Evolutionary conservation across 2,797 vertebrate genomes (phyloP).

Genomic region (Mus spretus): DNA sequence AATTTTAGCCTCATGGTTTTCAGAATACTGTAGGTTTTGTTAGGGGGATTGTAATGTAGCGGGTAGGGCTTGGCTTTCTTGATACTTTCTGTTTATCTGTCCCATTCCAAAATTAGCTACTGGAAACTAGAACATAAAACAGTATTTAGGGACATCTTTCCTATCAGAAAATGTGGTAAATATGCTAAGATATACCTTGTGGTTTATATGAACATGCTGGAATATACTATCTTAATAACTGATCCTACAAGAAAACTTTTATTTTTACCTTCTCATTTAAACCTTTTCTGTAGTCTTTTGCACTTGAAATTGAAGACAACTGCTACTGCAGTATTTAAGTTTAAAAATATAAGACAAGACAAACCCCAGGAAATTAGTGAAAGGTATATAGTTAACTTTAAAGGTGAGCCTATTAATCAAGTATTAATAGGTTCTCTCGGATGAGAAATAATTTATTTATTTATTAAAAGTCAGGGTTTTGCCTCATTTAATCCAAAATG

Average conservation of each 20-base stretch:
- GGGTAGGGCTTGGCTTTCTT: neutral
- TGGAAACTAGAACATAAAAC: conserved; percentile 47
- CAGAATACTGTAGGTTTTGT: conserved; percentile 26
- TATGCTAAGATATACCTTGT: conserved; percentile 20
- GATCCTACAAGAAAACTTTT: conserved; percentile 49
- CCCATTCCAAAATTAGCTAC: conserved; percentile 21
- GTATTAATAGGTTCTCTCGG: neutral
- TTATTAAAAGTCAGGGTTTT: neutral
- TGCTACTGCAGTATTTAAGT: conserved; percentile 3
- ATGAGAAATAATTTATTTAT: neutral
- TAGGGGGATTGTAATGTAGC: conserved; percentile 44
- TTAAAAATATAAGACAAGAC: conserved; percentile 6
- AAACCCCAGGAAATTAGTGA: neutral
- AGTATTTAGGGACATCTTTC: conserved; percentile 32
- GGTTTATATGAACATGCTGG: neutral
- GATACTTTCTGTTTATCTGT: conserved; percentile 50
- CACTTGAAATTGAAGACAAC: conserved; percentile 48
- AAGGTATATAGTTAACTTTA: conserved; percentile 26
- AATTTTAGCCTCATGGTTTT: conserved; percentile 31
- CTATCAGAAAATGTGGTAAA: neutral
- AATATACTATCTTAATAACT: conserved; percentile 6
- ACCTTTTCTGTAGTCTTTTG: conserved; percentile 44
- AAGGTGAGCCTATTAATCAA: conserved; percentile 19
- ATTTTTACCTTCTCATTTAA: conserved; percentile 43
- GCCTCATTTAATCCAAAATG: neutral